Evolutionary conservation across 1,140 invertebrate genomes (phyloP).

Genomic region (Polypedilum pembai): DNA sequence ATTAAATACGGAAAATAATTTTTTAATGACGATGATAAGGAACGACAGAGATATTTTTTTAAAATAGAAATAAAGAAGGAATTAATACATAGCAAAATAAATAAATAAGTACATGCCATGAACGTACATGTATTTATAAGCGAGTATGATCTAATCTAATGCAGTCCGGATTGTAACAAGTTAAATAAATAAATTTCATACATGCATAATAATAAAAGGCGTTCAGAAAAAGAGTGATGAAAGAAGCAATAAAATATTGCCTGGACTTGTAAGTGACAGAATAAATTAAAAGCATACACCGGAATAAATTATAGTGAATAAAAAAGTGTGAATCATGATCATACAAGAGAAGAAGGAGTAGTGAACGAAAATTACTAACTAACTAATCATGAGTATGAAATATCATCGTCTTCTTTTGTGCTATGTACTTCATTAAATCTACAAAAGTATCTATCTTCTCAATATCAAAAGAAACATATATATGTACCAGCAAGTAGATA

Average conservation of each 20-base stretch:
- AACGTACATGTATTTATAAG: neutral
- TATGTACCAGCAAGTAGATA: neutral
- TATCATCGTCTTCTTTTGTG: too few relatives aligned
- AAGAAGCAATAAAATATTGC: too few relatives aligned
- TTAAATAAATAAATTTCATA: conserved; percentile 5
- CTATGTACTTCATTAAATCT: neutral
- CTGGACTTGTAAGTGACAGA: too few relatives aligned
- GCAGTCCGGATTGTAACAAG: neutral
- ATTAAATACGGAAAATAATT: neutral
- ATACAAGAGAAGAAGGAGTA: too few relatives aligned
- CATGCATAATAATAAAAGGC: conserved; percentile 1
- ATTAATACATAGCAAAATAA: too few relatives aligned
- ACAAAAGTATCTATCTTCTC: neutral
- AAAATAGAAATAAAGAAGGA: too few relatives aligned
- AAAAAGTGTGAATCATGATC: too few relatives aligned
- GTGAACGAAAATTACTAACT: too few relatives aligned
- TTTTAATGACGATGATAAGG: conserved; percentile 11
- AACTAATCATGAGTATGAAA: too few relatives aligned
- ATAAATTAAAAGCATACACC: too few relatives aligned
- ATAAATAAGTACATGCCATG: too few relatives aligned
- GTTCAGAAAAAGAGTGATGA: neutral
- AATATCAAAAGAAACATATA: neutral
- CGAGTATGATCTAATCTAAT: conserved; percentile 1
- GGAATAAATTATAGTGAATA: too few relatives aligned
- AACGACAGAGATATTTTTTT: neutral